Evolutionary conservation across 1,140 invertebrate species (phyloP).

Genomic region (Drosophila tropicalis): DNA sequence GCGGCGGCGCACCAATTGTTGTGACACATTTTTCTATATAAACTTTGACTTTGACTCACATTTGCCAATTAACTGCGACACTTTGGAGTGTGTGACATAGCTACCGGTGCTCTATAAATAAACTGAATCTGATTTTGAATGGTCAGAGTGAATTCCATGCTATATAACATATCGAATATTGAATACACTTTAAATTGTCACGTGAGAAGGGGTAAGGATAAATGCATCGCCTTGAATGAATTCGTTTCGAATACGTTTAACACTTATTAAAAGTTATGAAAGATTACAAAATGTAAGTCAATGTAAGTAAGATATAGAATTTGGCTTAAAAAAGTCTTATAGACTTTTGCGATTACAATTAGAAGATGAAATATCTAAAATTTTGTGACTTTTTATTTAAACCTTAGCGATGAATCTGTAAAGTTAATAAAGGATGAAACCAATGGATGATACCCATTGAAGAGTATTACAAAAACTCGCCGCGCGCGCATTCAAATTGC

Average conservation of each 20-base stretch:
- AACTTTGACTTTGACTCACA: constrained; percentile 73
- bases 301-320: too few relatives aligned
- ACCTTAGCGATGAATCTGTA: not conserved
- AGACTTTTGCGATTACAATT: too few relatives aligned
- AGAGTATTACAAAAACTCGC: constrained; percentile 57
- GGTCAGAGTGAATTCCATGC: not conserved
- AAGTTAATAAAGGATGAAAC: not conserved
- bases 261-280: too few relatives aligned
- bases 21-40: constrained; percentile 69
- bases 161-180: not conserved
- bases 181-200: constrained; percentile 30
- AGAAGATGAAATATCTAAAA: too few relatives aligned
- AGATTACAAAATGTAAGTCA: too few relatives aligned
- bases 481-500: constrained; percentile 74
- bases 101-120: constrained; percentile 77
- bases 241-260: too few relatives aligned
- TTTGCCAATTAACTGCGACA: constrained; percentile 82
- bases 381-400: not conserved
- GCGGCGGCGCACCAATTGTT: constrained; percentile 78
- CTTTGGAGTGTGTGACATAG: constrained; percentile 71
- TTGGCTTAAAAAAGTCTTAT: too few relatives aligned
- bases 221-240: too few relatives aligned
- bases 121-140: constrained; percentile 54
- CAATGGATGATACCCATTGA: not conserved
- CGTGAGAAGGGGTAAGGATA: too few relatives aligned